A percentile compares a stretch with the other conserved stretches of the same genome.
phyloP scores from a whole-genome alignment of 1,140 invertebrate species.

The Ceratosolen fusciceps region DNA sequence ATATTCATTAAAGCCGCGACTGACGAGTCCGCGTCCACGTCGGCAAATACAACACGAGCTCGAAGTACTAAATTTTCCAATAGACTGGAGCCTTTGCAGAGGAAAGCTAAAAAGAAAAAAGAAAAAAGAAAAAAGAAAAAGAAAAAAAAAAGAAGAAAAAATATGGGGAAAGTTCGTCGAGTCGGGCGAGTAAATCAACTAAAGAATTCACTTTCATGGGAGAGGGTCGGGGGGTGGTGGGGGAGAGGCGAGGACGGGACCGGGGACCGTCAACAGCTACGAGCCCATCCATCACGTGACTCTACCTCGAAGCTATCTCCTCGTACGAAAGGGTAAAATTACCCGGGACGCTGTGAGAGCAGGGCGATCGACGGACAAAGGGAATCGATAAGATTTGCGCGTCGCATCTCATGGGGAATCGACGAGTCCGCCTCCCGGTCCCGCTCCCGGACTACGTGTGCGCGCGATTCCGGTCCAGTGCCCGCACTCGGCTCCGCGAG shows the following conservation, averaged over 20 bases:
- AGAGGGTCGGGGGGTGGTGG: too few relatives aligned
- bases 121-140: too few relatives aligned
- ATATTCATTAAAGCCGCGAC: not conserved
- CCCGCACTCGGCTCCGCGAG: not conserved
- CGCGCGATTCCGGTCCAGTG: not conserved
- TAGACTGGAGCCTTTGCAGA: not conserved
- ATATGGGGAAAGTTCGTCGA: not conserved
- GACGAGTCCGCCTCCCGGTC: too few relatives aligned
- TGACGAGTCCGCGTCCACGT: not conserved
- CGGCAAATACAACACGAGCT: not conserved
- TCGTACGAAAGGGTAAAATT: not conserved
- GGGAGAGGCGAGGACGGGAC: too few relatives aligned
- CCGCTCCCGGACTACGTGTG: not conserved
- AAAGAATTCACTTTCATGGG: constrained; percentile 10
- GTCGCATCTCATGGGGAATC: not conserved
- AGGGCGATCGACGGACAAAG: not conserved
- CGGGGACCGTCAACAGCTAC: too few relatives aligned
- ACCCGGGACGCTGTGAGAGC: not conserved
- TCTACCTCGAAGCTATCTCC: too few relatives aligned
- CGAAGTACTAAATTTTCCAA: not conserved
- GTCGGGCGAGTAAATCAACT: not conserved
- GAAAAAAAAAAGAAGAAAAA: not conserved
- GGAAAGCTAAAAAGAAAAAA: too few relatives aligned
- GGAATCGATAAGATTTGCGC: not conserved
- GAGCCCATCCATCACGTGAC: not conserved